These are phyloP conservation scores for Lasioglossum albipes DNA, from an alignment of 1,140 invertebrate species.

Conservation along the genomic window DNA sequence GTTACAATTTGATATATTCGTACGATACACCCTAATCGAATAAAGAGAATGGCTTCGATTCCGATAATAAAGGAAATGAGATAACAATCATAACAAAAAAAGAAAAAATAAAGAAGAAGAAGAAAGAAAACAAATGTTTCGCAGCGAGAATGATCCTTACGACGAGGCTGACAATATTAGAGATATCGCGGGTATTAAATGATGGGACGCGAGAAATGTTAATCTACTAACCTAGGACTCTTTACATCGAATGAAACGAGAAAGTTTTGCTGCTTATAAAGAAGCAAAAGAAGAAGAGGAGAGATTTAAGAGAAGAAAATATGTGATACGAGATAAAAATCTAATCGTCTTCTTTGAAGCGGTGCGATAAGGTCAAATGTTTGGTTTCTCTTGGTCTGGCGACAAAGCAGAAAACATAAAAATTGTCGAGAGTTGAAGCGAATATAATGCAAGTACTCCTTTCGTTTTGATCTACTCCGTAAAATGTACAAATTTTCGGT, in stretches of 20 bases:
- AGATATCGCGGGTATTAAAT: conserved; percentile 2
- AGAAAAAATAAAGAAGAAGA: neutral
- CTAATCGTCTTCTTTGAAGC: neutral
- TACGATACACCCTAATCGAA: neutral
- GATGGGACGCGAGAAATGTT: neutral
- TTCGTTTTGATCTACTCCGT: neutral
- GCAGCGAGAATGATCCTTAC: neutral
- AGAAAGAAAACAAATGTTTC: neutral
- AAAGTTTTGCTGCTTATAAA: neutral
- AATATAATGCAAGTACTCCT: neutral
- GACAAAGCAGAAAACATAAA: conserved; percentile 11
- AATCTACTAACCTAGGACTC: neutral
- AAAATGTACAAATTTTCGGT: conserved; percentile 3
- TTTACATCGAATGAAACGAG: neutral
- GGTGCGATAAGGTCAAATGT: neutral
- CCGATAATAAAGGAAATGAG: neutral
- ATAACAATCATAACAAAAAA: neutral
- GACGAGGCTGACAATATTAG: conserved; percentile 2
- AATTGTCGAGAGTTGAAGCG: neutral
- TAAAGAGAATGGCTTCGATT: neutral
- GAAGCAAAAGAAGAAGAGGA: neutral
- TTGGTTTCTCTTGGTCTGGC: neutral
- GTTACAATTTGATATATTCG: neutral
- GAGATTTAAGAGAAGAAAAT: neutral
- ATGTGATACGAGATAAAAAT: neutral